Percentiles rank a stretch among this genome's conserved stretches.
Evolutionary conservation across 2,113 vertebrate species (phyloP).

Genomic region (Corapipo altera): DNA sequence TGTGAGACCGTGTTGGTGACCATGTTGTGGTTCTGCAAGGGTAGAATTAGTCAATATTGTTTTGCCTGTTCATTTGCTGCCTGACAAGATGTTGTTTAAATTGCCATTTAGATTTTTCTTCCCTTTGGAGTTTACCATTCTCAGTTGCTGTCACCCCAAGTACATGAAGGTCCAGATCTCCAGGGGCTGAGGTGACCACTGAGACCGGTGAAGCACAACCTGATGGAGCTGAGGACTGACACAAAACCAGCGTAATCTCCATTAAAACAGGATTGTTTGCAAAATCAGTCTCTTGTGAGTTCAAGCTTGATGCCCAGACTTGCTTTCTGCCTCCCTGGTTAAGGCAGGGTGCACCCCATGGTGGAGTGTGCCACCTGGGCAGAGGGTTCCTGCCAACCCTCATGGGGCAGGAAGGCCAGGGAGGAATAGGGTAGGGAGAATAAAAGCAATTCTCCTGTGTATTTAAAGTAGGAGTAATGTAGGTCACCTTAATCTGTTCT

Average conservation of each 20-base stretch:
- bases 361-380: not conserved
- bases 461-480: not conserved
- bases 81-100: not conserved
- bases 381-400: not conserved
- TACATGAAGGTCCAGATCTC: not conserved
- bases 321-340: not conserved
- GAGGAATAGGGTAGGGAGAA: not conserved
- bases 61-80: not conserved
- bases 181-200: not conserved
- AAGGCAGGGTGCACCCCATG: not conserved
- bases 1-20: not conserved
- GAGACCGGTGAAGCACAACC: accelerated
- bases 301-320: not conserved
- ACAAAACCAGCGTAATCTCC: accelerated
- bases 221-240: not conserved
- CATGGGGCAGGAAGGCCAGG: not conserved
- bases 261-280: not conserved
- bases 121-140: not conserved
- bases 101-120: not conserved
- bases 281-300: not conserved
- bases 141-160: not conserved
- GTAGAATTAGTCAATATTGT: not conserved
- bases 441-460: not conserved
- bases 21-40: not conserved
- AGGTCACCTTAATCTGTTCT: not conserved